Evolutionary conservation across 2,113 vertebrate genomes (phyloP), one percentile per base, ranked within the genome.

Genomic region (Chaetodon auriga): DNA sequence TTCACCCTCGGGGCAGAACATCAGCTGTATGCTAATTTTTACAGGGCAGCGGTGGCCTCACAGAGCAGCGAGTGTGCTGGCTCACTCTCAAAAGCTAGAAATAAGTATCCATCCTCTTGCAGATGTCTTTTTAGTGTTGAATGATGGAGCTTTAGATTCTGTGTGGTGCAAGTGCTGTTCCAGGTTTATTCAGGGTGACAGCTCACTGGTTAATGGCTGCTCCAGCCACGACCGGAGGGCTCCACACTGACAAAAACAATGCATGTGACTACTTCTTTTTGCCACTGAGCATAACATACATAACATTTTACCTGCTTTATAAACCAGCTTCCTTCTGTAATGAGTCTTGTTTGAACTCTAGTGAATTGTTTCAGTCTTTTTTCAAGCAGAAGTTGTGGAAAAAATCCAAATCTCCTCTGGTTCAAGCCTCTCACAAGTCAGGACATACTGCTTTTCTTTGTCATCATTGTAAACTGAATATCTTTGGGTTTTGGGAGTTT

Each of bases 21-120:
- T 92, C 95, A 96, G 94, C 95, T 95, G 95, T 95, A 95, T 95
- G 94, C 87, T 83, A 95, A 95, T 96, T 78, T 76, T 48, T 72
- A 80, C 83, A 73, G 78, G 73, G 79, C 65, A 77, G 76, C 19
- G 48, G 62, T 65, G 68, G 68, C 84, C 49, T 82, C 81, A 72
- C 69, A 63, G 86, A 85, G 86, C 71, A 68, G 70, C 48, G 74
- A 89, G 86, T 83, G 71, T 58, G 78, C 80, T 58, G 77, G 65
- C 64, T 80, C 82, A 45, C 58, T 51, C 58, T 83, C 68, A 78
- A 75, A 75, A 80, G 75, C 23, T n/a, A 70, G 53, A 88, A 51
- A 82, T 62, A 51, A 71, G 72, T 45, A 21, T 63, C 35, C 70
- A 63, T 69, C 75, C 60, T 71, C 76, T 53, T 70, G 84, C 85